Evolutionary conservation across 1,140 invertebrate genomes (phyloP), one percentile per base, ranked within the genome.

Genomic region (Teleogryllus occipitalis): DNA sequence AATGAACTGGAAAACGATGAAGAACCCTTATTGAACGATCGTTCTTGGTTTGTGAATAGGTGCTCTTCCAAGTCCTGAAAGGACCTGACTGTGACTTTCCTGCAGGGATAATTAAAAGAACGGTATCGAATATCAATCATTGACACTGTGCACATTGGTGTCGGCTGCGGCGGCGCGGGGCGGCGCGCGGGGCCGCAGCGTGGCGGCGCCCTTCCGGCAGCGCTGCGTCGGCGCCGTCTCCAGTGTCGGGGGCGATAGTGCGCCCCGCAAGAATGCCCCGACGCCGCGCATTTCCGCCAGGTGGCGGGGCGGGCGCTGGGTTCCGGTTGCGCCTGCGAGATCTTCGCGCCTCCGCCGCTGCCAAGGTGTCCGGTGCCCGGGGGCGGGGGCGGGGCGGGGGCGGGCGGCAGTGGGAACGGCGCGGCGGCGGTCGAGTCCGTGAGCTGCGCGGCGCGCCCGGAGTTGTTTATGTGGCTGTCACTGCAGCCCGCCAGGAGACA

Each of bases 381-480:
- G 27, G 27, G 5, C 27, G 27, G 27, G 1, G 27, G 27, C 1
- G 27, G 27, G 27, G 5, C 27, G 27, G 27, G 1, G 27, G 27
- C 1, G 5, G 18, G 54, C 54, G 54, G 1, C 54, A 65, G 54
- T 65, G 54, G 49, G 10, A 18, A 10, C 54, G 18, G 54, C 54
- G 54, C 54, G 10, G 54, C 18, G 12, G 74, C 7, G 7, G 22
- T n/a, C n/a, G n/a, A n/a, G 74, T 75, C 74, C 74, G 22, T 75
- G 74, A 75, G 22, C 22, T 4, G 0, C n/a, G 78, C 78, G 46
- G 27, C 2, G 54, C 73, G 48, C 74, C 0, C 54, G 21, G 14
- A 7, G 78, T 79, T 79, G 78, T 79, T 79, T 79, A 79, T 79
- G 78, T 79, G 74, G 78, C 78, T 79, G 78, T 79, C 78, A 79